Conservation (phyloP, 2,888 invertebrate species). For the Rhogogaster chlorosoma region DNA sequence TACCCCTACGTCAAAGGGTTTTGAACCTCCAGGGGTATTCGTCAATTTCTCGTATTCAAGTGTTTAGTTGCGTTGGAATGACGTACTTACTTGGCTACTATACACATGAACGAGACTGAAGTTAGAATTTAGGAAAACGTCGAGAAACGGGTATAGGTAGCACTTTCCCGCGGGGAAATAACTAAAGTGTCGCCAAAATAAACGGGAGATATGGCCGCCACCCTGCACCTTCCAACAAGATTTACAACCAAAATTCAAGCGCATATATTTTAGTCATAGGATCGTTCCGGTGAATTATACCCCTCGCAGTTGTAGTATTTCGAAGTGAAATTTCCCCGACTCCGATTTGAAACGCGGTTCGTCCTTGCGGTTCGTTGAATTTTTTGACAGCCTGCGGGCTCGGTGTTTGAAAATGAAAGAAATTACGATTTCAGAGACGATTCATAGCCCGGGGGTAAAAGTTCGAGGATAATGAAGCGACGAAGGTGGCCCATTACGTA, state of each 20-base stretch:
- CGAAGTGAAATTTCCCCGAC: not conserved
- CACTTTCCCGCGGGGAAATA: constrained; percentile 29
- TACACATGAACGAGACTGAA: not conserved
- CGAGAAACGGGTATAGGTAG: not conserved
- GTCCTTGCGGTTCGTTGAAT: not conserved
- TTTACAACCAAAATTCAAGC: not conserved
- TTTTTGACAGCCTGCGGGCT: not conserved
- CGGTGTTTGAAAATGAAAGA: not conserved
- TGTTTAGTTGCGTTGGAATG: not conserved
- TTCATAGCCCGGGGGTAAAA: not conserved
- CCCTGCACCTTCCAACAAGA: not conserved
- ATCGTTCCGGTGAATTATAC: not conserved
- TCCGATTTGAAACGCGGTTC: not conserved
- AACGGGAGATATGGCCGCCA: not conserved
- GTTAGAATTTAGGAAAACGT: not conserved
- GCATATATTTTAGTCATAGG: not conserved
- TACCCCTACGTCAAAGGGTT: not conserved
- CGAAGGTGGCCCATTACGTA: constrained; percentile 7
- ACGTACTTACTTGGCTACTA: not conserved
- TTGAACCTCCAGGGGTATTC: not conserved
- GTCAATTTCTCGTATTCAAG: not conserved
- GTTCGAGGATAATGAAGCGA: constrained; percentile 12
- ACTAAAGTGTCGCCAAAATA: constrained; percentile 1
- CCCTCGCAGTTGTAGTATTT: not conserved
- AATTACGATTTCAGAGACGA: constrained; percentile 7